A percentile compares a stretch with the other conserved stretches of the same genome.
phyloP scores from a whole-genome alignment of 2,113 vertebrate genomes.

The Pedionomus torquatus region DNA sequence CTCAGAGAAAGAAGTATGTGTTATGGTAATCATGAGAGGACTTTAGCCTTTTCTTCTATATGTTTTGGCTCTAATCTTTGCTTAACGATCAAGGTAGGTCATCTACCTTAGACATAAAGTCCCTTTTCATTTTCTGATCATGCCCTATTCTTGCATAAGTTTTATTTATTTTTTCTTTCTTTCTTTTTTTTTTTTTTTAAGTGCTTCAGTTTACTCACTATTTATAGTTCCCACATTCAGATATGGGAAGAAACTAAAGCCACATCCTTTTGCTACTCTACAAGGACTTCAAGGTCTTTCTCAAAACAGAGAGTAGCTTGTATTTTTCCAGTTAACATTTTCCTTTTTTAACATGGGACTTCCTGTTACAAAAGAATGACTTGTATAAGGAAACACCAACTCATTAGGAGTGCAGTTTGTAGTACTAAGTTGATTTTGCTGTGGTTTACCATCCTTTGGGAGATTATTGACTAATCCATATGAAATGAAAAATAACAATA shows the following conservation, averaged over 20 bases:
- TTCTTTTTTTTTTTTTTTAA: background rate
- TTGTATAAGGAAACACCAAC: background rate
- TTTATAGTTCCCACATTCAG: background rate
- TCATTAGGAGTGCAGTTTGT: background rate
- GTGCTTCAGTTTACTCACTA: background rate
- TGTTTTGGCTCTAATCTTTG: background rate
- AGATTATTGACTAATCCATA: background rate
- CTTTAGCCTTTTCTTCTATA: background rate
- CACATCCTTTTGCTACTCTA: background rate
- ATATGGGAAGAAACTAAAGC: slow-evolving; percentile 30
- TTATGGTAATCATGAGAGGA: background rate
- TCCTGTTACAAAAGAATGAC: background rate
- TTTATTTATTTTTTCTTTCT: fast-evolving
- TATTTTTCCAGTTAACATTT: slow-evolving; percentile 23
- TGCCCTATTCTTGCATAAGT: background rate
- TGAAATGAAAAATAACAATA: background rate
- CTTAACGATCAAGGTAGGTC: background rate
- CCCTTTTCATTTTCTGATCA: background rate
- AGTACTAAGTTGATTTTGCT: background rate
- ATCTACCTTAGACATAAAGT: background rate
- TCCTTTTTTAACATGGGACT: background rate
- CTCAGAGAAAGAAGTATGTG: background rate
- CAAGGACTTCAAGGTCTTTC: background rate
- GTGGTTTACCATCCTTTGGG: background rate
- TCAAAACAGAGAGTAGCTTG: background rate